A percentile compares a stretch with the other conserved stretches of the same genome.
phyloP scores from a whole-genome alignment of 2,888 invertebrate species.

The Cistogaster globosa region DNA sequence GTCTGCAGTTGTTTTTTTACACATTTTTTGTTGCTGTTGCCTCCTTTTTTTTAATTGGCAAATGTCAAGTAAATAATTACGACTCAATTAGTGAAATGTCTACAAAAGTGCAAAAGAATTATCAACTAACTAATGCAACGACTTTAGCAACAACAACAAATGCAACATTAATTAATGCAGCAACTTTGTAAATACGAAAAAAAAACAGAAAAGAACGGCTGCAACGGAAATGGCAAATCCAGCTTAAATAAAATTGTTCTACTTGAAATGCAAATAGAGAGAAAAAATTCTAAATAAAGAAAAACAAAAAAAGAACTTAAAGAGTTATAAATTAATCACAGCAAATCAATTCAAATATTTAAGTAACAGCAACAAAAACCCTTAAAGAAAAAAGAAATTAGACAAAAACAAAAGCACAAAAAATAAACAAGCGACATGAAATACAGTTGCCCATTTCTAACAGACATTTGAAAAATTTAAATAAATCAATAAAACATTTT shows the following conservation, averaged over 20 bases:
- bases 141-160: conserved; percentile 18
- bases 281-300: conserved; percentile 35
- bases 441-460: conserved; percentile 44
- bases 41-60: conserved; percentile 60
- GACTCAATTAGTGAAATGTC: conserved; percentile 70
- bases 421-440: conserved; percentile 20
- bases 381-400: conserved; percentile 33
- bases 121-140: conserved; percentile 47
- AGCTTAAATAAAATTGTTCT: conserved; percentile 61
- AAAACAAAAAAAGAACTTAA: conserved; percentile 35
- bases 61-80: conserved; percentile 71
- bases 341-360: conserved; percentile 70
- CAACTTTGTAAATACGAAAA: conserved; percentile 54
- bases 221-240: conserved; percentile 20
- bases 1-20: not conserved
- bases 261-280: conserved; percentile 38
- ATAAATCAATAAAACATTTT: not conserved
- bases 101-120: conserved; percentile 50
- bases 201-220: conserved; percentile 16
- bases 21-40: conserved; percentile 29
- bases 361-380: conserved; percentile 37
- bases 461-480: conserved; percentile 18
- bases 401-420: conserved; percentile 22
- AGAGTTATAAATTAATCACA: conserved; percentile 70
- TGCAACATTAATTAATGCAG: conserved; percentile 42